phyloP scores from a whole-genome alignment of 30 jellyfish, hydroid and myxozoan genomes.

The Clytia hemisphaerica region DNA sequence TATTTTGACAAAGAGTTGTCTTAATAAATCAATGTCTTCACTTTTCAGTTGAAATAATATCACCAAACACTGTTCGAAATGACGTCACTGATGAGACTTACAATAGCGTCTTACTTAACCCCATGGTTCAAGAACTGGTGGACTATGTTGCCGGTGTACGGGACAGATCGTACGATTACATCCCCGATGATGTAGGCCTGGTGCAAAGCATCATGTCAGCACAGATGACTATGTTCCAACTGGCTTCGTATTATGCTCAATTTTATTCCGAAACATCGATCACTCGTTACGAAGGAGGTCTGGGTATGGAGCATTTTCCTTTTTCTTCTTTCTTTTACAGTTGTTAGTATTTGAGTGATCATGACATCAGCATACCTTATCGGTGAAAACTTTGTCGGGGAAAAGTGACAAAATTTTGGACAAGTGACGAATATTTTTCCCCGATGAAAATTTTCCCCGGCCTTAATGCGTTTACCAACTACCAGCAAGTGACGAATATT shows the following conservation, averaged over 20 bases:
- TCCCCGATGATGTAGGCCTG: constrained; percentile 33
- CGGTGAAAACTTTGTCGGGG: too few species aligned
- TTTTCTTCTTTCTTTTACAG: background rate
- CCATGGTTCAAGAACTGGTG: background rate
- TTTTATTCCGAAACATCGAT: constrained; percentile 15
- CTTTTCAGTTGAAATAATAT: background rate
- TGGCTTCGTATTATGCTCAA: constrained; percentile 46
- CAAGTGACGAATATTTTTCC: too few species aligned
- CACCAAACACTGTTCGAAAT: background rate
- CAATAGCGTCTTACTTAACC: background rate
- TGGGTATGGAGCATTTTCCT: too few species aligned
- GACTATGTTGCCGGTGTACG: constrained; percentile 11
- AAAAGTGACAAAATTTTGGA: too few species aligned
- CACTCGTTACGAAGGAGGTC: background rate
- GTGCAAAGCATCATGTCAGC: constrained; percentile 44
- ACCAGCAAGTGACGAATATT: too few species aligned
- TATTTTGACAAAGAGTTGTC: too few species aligned
- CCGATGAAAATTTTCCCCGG: too few species aligned
- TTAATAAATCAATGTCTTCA: background rate
- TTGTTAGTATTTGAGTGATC: too few species aligned
- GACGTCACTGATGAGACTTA: constrained; percentile 2
- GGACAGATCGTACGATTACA: background rate
- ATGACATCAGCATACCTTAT: too few species aligned
- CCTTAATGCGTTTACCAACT: too few species aligned
- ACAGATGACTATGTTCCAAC: constrained; percentile 43